A percentile compares a stretch with the other conserved stretches of the same genome.
These are phyloP conservation scores for Lepisosteus osseus DNA, from an alignment of 2,113 vertebrate species.

Conservation along the genomic window DNA sequence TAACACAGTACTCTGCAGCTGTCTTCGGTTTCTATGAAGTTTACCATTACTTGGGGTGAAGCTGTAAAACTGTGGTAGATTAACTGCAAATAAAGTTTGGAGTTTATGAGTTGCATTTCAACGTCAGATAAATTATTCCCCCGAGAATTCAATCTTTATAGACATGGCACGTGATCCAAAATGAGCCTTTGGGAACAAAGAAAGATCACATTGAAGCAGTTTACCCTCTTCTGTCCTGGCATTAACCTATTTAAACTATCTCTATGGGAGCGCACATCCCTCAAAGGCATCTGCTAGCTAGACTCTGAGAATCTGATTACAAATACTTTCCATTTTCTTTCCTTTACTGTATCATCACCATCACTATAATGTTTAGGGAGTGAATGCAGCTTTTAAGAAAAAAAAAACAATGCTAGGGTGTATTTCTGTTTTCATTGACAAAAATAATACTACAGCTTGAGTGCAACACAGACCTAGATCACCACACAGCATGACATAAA, in stretches of 20 bases:
- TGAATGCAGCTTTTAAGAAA: no score
- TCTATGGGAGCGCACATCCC: neutral
- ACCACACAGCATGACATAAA: no score
- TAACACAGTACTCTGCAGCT: neutral
- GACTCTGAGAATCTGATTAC: neutral
- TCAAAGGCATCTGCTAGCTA: neutral
- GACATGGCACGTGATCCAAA: neutral
- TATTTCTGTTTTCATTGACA: no score
- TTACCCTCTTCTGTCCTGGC: neutral
- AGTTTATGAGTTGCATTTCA: neutral
- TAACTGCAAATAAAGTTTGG: neutral
- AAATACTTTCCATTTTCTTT: neutral
- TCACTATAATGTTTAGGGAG: no score
- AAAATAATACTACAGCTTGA: no score
- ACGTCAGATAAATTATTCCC: neutral
- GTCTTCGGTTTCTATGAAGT: neutral
- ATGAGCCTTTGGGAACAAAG: neutral
- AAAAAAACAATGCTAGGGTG: no score
- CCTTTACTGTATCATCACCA: no score
- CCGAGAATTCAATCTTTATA: neutral
- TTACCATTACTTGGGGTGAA: neutral
- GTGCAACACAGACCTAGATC: no score
- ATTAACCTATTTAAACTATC: neutral
- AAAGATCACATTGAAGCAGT: neutral
- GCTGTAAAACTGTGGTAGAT: neutral